Conservation (phyloP, 2,888 invertebrate genomes). For the Argyresthia albistria region DNA sequence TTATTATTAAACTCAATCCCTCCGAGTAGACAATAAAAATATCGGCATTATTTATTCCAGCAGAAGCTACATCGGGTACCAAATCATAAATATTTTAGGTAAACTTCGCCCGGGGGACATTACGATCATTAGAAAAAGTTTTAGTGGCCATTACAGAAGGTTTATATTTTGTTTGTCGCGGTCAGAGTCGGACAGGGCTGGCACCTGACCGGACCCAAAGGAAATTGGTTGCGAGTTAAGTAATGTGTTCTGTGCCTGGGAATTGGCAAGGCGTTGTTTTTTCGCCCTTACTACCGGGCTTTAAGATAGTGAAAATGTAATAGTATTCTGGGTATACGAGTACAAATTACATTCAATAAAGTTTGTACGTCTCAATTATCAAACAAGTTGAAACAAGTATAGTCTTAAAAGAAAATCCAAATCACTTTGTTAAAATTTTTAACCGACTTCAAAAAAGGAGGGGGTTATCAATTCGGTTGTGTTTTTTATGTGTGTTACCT, state of each 20-base stretch:
- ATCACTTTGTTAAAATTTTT: too few species aligned
- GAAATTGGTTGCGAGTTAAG: background rate
- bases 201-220: background rate
- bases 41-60: conserved; percentile 7
- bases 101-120: conserved; percentile 38
- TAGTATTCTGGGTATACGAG: too few species aligned
- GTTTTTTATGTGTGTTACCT: too few species aligned
- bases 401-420: too few species aligned
- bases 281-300: background rate
- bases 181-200: background rate
- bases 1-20: background rate
- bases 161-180: conserved; percentile 17
- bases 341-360: too few species aligned
- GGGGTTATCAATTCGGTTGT: too few species aligned
- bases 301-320: too few species aligned
- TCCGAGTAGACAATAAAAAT: conserved; percentile 17
- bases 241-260: background rate
- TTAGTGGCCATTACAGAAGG: conserved; percentile 53
- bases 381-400: too few species aligned
- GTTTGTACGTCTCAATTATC: too few species aligned
- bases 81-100: conserved; percentile 51
- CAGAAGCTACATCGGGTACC: conserved; percentile 14
- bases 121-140: conserved; percentile 55
- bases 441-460: too few species aligned
- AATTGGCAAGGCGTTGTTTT: background rate